Evolutionary conservation across 1,140 invertebrate genomes (phyloP).

Genomic region (Drosophila pseudoananassae): DNA sequence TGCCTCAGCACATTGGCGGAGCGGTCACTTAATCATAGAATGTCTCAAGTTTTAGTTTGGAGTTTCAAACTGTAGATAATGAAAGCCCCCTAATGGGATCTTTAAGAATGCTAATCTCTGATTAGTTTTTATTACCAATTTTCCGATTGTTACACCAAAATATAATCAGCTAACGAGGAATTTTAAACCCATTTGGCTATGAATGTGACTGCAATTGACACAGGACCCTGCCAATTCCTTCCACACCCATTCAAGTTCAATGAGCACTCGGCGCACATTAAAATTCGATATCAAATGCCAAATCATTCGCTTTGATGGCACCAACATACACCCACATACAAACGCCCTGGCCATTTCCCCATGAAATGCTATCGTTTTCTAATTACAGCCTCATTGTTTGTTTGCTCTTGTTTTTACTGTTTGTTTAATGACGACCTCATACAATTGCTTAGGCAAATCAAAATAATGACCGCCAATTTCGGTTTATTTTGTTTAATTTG

Average conservation of each 20-base stretch:
- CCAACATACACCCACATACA: slow-evolving; percentile 8
- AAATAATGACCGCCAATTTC: slow-evolving; percentile 46
- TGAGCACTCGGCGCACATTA: slow-evolving; percentile 34
- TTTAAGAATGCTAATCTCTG: no score
- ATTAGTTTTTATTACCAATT: neutral
- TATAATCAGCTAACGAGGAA: neutral
- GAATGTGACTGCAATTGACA: slow-evolving; percentile 27
- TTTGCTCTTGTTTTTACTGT: slow-evolving; percentile 33
- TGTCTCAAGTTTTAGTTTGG: neutral
- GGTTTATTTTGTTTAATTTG: slow-evolving; percentile 46
- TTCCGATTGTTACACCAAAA: neutral
- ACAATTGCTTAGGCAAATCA: slow-evolving; percentile 54
- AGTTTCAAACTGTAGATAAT: neutral
- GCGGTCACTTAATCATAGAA: neutral
- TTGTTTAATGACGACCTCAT: slow-evolving; percentile 31
- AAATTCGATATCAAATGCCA: slow-evolving; percentile 42
- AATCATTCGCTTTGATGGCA: slow-evolving; percentile 38
- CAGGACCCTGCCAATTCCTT: slow-evolving; percentile 1
- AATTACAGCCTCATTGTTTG: slow-evolving; percentile 35
- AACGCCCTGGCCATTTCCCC: slow-evolving; percentile 16
- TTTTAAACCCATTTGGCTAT: neutral
- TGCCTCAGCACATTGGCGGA: neutral
- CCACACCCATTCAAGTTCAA: slow-evolving; percentile 21
- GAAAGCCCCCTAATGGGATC: no score
- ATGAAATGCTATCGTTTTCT: slow-evolving; percentile 27